Evolutionary conservation across 1,140 invertebrate species (phyloP), one percentile per base, ranked within the genome.

Genomic region (Euschistus heros): DNA sequence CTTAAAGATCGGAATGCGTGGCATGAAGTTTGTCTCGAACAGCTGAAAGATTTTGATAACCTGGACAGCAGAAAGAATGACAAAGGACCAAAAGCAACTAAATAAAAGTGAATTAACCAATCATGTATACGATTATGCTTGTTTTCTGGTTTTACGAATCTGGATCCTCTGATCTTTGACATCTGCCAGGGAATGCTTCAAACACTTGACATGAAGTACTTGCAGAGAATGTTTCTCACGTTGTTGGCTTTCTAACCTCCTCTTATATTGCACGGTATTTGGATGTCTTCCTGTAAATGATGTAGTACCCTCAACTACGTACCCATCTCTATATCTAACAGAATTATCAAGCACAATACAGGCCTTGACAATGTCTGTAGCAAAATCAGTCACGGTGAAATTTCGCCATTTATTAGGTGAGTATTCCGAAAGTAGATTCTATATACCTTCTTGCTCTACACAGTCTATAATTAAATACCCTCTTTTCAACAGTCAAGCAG

Each of bases 371-470:
- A 73, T 72, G 24, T 63, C 54, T 20, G 64, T 55, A 57, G 62
- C 66, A 46, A 72, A 69, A 10, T 70, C 64, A 24, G 59, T 17
- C 59, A n/a, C n/a, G n/a, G n/a, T n/a, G n/a, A n/a, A n/a, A n/a
- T n/a, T n/a, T n/a, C n/a, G n/a, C n/a, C n/a, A n/a, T n/a, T 13
- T 68, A 69, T 26, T 68, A 67, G 18, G 44, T 52, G 4, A 70
- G 27, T 64, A 77, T 76, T 6, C 75, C 75, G 72, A 78, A 79
- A 13, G 72, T 70, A 69, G 77, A 77, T 66, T 79, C 77, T 14
- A 76, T 69, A 14, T 71, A 72, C 47, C 74, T 61, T 63, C 72
- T 55, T 27, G 69, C 71, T 50, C 73, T 24, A 55, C 52, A 42
- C 17, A 70, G 63, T 22, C 71, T 22, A 68, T 76, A 78, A 65